Conservation (phyloP, 2,888 invertebrate genomes). For the Drosophila trichaetosa region DNA sequence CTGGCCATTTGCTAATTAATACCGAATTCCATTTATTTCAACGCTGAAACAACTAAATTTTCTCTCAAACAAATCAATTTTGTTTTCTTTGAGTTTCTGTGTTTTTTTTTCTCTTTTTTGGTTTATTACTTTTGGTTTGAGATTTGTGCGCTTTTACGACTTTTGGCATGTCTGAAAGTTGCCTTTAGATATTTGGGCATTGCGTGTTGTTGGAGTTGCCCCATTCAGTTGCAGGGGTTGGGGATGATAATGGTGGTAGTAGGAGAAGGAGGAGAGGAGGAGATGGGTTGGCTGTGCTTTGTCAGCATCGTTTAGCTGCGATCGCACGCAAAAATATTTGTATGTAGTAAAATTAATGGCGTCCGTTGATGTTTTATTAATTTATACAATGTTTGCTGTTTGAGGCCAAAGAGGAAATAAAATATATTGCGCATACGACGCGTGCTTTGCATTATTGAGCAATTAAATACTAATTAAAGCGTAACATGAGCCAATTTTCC, state of each 20-base stretch:
- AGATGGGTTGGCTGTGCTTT: conserved; percentile 23
- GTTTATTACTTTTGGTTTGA: conserved; percentile 55
- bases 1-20: conserved; percentile 83
- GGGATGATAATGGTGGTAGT: neutral
- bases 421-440: conserved; percentile 72
- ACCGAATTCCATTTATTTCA: conserved; percentile 74
- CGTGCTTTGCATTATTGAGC: conserved; percentile 74
- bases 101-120: conserved; percentile 20
- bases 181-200: conserved; percentile 22
- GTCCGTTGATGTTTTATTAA: conserved; percentile 77
- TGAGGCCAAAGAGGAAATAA: conserved; percentile 35
- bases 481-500: conserved; percentile 69
- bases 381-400: conserved; percentile 57
- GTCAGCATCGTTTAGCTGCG: conserved; percentile 61
- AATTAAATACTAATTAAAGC: conserved; percentile 80
- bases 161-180: conserved; percentile 67
- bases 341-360: conserved; percentile 77
- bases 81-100: conserved; percentile 20
- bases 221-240: neutral
- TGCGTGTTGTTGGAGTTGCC: conserved; percentile 44
- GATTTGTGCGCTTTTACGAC: conserved; percentile 77
- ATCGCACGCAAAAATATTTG: conserved; percentile 74
- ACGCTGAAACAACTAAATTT: conserved; percentile 75
- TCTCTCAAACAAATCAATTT: conserved; percentile 72
- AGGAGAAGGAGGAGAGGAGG: neutral